These are phyloP conservation scores for Acleris sparsana DNA, from an alignment of 2,888 invertebrate genomes.

Conservation along the genomic window DNA sequence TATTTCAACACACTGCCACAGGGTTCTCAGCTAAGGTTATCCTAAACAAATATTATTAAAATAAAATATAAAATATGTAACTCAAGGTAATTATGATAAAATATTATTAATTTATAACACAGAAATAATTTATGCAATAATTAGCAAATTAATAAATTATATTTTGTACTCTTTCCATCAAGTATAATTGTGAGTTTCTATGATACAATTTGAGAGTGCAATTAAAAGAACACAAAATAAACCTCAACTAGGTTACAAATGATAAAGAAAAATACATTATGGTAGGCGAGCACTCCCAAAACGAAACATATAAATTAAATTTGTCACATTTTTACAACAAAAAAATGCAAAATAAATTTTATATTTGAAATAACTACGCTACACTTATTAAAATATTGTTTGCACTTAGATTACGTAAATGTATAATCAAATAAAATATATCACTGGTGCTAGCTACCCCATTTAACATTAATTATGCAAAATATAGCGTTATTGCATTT, in stretches of 20 bases:
- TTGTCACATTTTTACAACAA: background rate
- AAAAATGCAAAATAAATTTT: background rate
- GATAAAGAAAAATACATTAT: background rate
- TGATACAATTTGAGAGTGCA: background rate
- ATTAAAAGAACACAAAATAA: background rate
- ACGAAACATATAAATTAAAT: too few relatives aligned
- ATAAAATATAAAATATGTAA: too few relatives aligned
- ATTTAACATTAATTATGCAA: too few relatives aligned
- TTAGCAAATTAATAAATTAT: constrained; percentile 12
- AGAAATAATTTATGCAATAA: constrained; percentile 20
- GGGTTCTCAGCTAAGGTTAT: too few relatives aligned
- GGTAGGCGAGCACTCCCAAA: too few relatives aligned
- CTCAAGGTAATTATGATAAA: background rate
- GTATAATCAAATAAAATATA: too few relatives aligned
- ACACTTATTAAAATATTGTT: constrained; percentile 2
- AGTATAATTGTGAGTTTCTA: constrained; percentile 9
- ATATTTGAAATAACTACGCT: background rate
- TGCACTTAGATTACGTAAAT: background rate
- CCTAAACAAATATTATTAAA: too few relatives aligned
- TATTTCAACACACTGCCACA: too few relatives aligned
- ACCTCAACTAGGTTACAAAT: background rate
- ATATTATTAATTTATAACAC: background rate
- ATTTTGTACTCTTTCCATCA: constrained; percentile 27
- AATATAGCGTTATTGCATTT: too few relatives aligned
- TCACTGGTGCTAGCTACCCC: too few relatives aligned